Conservation (phyloP, 2,888 invertebrate species). For the Orthonevra nobilis region DNA sequence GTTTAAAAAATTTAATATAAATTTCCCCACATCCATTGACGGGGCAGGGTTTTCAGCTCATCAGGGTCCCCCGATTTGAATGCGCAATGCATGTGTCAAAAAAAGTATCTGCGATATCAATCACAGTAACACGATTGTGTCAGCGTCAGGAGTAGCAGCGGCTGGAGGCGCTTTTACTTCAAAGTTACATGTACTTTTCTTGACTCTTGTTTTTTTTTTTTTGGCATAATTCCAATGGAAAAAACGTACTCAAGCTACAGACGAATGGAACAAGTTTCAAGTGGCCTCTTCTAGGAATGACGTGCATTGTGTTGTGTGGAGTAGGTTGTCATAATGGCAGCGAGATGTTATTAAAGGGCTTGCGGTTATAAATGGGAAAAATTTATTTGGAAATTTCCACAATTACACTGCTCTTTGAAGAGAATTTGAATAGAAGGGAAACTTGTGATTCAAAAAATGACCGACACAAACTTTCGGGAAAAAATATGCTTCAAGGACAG, state of each 20-base stretch:
- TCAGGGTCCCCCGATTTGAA: slow-evolving; percentile 23
- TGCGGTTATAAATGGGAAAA: too few relatives aligned
- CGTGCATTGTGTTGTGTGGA: slow-evolving; percentile 65
- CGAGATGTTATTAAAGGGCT: slow-evolving; percentile 57
- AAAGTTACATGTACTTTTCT: slow-evolving; percentile 31
- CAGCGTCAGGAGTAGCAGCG: slow-evolving; percentile 58
- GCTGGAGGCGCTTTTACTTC: slow-evolving; percentile 49
- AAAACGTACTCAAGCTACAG: slow-evolving; percentile 20
- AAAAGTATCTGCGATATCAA: slow-evolving; percentile 65
- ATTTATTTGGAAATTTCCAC: too few relatives aligned
- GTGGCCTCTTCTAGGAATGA: slow-evolving; percentile 65
- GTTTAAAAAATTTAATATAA: slow-evolving; percentile 11
- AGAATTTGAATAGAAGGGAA: too few relatives aligned
- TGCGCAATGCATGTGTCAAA: slow-evolving; percentile 61
- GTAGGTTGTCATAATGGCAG: slow-evolving; percentile 39
- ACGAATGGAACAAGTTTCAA: slow-evolving; percentile 46
- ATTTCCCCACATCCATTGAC: slow-evolving; percentile 45
- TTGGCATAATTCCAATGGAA: slow-evolving; percentile 60
- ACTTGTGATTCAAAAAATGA: too few relatives aligned
- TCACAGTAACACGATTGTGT: slow-evolving; percentile 70
- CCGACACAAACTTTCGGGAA: too few relatives aligned
- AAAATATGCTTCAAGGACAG: too few relatives aligned
- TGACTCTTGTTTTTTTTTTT: slow-evolving; percentile 13
- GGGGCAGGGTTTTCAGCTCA: too few relatives aligned
- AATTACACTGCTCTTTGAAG: too few relatives aligned